Evolutionary conservation across 2,888 invertebrate genomes (phyloP), one percentile per base, ranked within the genome.

Genomic region (Harpagoxenus sublaevis): DNA sequence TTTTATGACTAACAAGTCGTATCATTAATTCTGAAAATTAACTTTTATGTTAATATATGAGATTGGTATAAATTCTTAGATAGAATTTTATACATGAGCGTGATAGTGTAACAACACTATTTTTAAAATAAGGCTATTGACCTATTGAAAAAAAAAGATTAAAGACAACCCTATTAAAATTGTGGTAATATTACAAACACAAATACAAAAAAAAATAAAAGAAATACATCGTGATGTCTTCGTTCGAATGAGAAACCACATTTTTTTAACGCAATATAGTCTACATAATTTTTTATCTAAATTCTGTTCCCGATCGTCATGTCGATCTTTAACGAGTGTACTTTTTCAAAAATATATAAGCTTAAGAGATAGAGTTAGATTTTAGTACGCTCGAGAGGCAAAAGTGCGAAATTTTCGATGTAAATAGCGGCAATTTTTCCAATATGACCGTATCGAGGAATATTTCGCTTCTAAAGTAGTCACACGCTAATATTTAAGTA

Each of bases 401-500:
- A 73, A 73, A 82, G 3, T 73, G 45, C 63, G 83, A 84, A 83
- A 83, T 66, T 84, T 84, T 85, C 57, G 71, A 84, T 85, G 84
- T 85, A 85, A 68, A 85, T 85, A 85, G 77, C 75, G 62, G 62
- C 73, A 70, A 84, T 84, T 85, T 85, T 83, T 85, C 84, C 84
- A 85, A 70, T 66, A 68, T 71, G 75, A 83, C 23, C 28, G 74
- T 84, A 84, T 70, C 70, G 84, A 85, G 31, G 57, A 71, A 84
- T 85, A 83, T 83, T 83, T 84, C 84, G 85, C 85, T 85, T 85
- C 53, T 85, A 77, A 84, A 65, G 63, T 85, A 85, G 85, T 84
- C 84, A 84, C 73, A 73, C 65, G 85, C 85, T 83, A 77, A 85
- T 85, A 85, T 84, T 84, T 85, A 85, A 83, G 84, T 85, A 77